phyloP scores from a whole-genome alignment of 2,888 invertebrate genomes.

The Drosophila anceps region DNA sequence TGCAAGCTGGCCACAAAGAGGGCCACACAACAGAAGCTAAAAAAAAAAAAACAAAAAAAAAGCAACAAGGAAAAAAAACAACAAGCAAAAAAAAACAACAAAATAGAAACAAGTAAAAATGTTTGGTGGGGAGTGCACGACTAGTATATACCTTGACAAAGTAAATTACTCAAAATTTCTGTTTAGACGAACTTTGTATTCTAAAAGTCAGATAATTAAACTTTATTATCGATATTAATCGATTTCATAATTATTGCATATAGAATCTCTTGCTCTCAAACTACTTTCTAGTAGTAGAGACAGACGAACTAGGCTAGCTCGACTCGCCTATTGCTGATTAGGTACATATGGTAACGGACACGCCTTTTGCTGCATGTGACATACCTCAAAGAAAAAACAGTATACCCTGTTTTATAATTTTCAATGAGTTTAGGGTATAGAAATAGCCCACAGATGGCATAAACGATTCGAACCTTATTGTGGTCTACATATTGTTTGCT shows the following conservation, averaged over 20 bases:
- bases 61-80: background rate
- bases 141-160: background rate
- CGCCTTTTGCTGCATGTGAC: background rate
- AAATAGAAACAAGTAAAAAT: constrained; percentile 1
- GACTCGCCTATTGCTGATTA: background rate
- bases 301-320: background rate
- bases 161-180: background rate
- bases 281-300: background rate
- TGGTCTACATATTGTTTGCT: background rate
- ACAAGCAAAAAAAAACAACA: background rate
- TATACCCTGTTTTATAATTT: background rate
- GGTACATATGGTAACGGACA: background rate
- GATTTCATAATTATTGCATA: background rate
- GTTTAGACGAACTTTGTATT: background rate
- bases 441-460: constrained; percentile 2
- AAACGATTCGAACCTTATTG: constrained; percentile 13
- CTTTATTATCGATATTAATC: background rate
- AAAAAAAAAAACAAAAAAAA: background rate
- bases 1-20: constrained; percentile 8
- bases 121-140: background rate
- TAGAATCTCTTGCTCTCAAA: background rate
- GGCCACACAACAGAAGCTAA: constrained; percentile 2
- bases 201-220: background rate
- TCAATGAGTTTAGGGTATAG: background rate
- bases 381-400: accelerated